phyloP scores from a whole-genome alignment of 2,113 vertebrate species.

The Burhinus bistriatus region DNA sequence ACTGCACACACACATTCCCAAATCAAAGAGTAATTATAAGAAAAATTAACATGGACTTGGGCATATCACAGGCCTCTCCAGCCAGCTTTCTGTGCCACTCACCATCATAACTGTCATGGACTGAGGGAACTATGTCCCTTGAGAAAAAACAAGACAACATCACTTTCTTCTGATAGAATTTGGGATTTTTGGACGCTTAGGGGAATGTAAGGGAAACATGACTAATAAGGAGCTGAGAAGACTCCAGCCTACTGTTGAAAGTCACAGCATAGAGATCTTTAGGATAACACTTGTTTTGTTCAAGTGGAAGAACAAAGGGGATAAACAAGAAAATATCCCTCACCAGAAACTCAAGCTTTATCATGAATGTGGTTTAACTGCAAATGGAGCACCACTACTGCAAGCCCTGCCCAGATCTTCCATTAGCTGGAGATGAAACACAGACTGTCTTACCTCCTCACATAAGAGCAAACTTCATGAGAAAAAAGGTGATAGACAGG shows the following conservation, averaged over 20 bases:
- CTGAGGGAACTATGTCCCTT: not conserved
- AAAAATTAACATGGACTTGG: not conserved
- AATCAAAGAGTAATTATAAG: not conserved
- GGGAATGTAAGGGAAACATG: not conserved
- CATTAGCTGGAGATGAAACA: not conserved
- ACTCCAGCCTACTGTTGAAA: not conserved
- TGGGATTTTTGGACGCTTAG: not conserved
- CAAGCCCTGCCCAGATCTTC: not conserved
- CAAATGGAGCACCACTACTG: not conserved
- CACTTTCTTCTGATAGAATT: not conserved
- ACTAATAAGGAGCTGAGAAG: not conserved
- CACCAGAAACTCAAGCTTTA: not conserved
- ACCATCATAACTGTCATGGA: not conserved
- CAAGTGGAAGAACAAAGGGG: not conserved
- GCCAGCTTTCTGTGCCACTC: not conserved
- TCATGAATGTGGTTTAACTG: not conserved
- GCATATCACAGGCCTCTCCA: not conserved
- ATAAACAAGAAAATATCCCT: not conserved
- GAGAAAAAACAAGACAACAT: not conserved
- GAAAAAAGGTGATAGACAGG: not conserved
- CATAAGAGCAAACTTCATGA: rapidly evolving
- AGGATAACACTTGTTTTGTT: not conserved
- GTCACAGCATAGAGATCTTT: not conserved
- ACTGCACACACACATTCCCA: not conserved
- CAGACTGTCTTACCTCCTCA: not conserved